Base-by-base conservation (phyloP, 2,888 invertebrate species). In the Panorpa germanica region DNA sequence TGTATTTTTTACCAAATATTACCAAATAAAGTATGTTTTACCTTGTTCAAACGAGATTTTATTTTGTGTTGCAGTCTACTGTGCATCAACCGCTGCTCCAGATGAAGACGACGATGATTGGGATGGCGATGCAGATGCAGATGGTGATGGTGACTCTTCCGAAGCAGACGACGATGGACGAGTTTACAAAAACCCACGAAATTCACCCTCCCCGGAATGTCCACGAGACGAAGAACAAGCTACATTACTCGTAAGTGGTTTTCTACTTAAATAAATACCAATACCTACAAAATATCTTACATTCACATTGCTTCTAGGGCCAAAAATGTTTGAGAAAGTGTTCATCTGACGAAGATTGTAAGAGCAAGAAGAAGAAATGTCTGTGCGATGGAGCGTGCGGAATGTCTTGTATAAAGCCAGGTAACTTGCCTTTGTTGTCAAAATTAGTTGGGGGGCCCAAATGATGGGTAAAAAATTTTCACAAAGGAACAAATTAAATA, bases 351-450 rank as follows among this genome's bases (percentile, higher is more conserved):
- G 82, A 82, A 48, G 93, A 95, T 52, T 96, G 96, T 55, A 88
- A 90, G 55, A 91, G 91, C 49, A 82, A 85, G 57, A 83, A 86
- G 61, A 91, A 93, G 59, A 80, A 88, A 49, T 98, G 96, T 49
- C 65, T 91, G 37, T 98, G 96, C 50, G 96, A 98, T 49, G 95
- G 93, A 27, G 72, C 77, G 2, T 96, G 96, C 47, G 96, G 96
- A 33, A 78, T 88, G 72, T 91, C 91, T 31, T 98, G 96, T 55
- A 90, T 96, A 41, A 93, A 95, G 52, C 91, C 90, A 52, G 85
- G 90, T 88, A 43, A 62, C 62, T 52, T 12, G n/a, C n/a, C n/a
- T n/a, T n/a, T n/a, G n/a, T n/a, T n/a, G n/a, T n/a, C n/a, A n/a
- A n/a, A n/a, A n/a, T n/a, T n/a, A n/a, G n/a, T n/a, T n/a, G n/a